These are phyloP conservation scores for Platynereis dumerilii DNA, from an alignment of 2,888 invertebrate genomes.

Conservation along the genomic window DNA sequence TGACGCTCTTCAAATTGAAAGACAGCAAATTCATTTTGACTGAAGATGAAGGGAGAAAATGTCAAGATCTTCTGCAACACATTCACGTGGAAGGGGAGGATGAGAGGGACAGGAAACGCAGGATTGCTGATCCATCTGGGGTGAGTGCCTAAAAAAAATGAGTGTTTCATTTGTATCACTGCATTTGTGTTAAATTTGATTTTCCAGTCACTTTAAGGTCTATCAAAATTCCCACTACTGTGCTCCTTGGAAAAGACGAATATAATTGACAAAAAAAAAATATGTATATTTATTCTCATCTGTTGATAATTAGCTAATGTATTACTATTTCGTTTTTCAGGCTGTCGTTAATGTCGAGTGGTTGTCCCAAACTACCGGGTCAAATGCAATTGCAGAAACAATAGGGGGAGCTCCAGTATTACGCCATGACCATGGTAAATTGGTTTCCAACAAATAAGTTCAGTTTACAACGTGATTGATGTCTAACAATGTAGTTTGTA, in stretches of 20 bases:
- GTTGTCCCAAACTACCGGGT: slow-evolving; percentile 36
- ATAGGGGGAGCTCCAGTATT: slow-evolving; percentile 48
- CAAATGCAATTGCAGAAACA: slow-evolving; percentile 19
- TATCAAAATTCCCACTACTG: too few relatives aligned
- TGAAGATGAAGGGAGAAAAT: slow-evolving; percentile 27
- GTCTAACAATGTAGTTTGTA: slow-evolving; percentile 10
- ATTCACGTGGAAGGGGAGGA: slow-evolving; percentile 32
- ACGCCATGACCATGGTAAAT: slow-evolving; percentile 45
- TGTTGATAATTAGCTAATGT: not conserved
- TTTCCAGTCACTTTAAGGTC: too few relatives aligned
- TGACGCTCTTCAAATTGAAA: slow-evolving; percentile 11
- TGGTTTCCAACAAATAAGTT: not conserved
- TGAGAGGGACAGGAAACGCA: slow-evolving; percentile 22
- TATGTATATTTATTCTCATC: not conserved
- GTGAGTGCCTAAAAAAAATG: too few relatives aligned
- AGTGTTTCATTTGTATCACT: too few relatives aligned
- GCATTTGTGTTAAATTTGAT: too few relatives aligned
- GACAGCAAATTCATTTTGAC: slow-evolving; percentile 14
- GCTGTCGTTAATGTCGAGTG: slow-evolving; percentile 39
- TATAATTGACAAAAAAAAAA: too few relatives aligned
- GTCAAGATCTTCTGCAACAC: slow-evolving; percentile 36
- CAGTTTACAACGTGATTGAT: not conserved
- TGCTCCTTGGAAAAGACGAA: too few relatives aligned
- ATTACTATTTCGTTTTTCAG: slow-evolving; percentile 38
- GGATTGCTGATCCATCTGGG: slow-evolving; percentile 29